Evolutionary conservation across 2,888 invertebrate genomes (phyloP).

Genomic region (Tromatobia lineatoria): DNA sequence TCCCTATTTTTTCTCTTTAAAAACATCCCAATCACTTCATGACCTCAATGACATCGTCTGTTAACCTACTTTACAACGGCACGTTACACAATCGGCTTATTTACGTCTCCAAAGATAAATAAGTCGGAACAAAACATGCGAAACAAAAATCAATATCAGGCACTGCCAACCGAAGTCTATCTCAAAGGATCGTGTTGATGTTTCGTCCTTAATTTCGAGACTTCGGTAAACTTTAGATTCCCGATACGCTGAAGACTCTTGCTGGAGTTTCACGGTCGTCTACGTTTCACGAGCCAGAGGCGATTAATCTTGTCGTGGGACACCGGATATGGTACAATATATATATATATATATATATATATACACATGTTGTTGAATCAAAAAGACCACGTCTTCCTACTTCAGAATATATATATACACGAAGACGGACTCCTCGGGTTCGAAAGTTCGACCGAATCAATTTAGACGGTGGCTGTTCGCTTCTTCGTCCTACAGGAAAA

Average conservation of each 20-base stretch:
- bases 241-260: neutral
- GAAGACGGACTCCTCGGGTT: conserved; percentile 1
- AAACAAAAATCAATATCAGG: neutral
- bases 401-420: neutral
- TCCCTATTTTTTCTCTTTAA: no score
- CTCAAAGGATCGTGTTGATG: neutral
- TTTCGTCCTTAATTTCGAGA: conserved; percentile 3
- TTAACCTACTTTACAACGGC: neutral
- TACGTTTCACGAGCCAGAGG: conserved; percentile 30
- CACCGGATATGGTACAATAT: neutral
- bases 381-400: no score
- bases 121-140: conserved; percentile 1
- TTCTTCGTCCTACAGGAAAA: no score
- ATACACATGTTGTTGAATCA: no score
- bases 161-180: neutral
- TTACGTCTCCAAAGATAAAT: conserved; percentile 14
- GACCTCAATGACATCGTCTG: neutral
- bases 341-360: neutral
- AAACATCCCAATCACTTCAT: neutral
- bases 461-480: neutral
- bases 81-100: neutral
- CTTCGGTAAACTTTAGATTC: neutral
- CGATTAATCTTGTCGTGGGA: conserved; percentile 56
- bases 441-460: conserved; percentile 29
- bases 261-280: conserved; percentile 26